These are phyloP conservation scores for Orbicella faveolata DNA, from an alignment of 64 coral and sea anemone species.

Conservation along the genomic window DNA sequence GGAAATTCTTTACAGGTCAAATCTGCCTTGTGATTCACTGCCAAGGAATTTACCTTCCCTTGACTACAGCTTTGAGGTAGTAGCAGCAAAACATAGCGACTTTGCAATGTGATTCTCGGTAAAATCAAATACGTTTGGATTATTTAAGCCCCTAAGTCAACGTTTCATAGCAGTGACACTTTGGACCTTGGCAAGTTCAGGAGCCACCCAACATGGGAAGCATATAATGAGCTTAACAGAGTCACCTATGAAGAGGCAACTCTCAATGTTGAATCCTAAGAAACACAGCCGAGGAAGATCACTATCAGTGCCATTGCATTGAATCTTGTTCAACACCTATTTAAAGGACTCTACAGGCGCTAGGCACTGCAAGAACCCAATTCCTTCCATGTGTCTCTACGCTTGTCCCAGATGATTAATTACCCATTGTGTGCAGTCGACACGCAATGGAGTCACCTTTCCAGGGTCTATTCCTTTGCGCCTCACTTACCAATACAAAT, in stretches of 20 bases:
- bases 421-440: constrained; percentile 1
- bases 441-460: constrained; percentile 1
- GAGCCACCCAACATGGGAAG: constrained; percentile 14
- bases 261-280: neutral
- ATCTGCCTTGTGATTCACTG: constrained; percentile 5
- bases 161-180: neutral
- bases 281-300: neutral
- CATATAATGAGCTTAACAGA: constrained; percentile 23
- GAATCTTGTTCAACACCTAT: neutral
- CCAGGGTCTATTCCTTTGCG: neutral
- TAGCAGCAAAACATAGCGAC: neutral
- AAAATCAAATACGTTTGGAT: neutral
- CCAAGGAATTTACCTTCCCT: neutral
- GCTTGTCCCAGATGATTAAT: constrained; percentile 22
- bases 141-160: neutral
- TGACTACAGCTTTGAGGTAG: neutral
- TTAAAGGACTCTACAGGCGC: neutral
- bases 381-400: constrained; percentile 24
- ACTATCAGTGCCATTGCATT: neutral
- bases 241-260: neutral
- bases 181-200: neutral
- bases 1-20: neutral
- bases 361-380: constrained; percentile 8
- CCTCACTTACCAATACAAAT: constrained; percentile 4
- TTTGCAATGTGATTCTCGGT: neutral